These are phyloP conservation scores for Campoplex nolae DNA, from an alignment of 2,888 invertebrate genomes.

Conservation along the genomic window DNA sequence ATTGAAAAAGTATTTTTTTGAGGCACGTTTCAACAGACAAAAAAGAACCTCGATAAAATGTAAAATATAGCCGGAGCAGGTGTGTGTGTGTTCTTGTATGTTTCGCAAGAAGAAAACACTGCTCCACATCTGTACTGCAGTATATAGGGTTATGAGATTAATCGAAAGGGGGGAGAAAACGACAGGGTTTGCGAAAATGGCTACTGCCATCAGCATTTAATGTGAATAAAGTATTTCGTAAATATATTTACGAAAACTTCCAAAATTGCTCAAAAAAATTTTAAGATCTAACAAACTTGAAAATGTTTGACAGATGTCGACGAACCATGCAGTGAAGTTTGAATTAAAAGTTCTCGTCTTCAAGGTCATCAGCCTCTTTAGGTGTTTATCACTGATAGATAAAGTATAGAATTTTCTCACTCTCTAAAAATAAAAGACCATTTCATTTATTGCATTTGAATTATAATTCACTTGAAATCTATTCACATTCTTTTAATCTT, in stretches of 20 bases:
- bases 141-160: neutral
- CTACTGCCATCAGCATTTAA: too few species aligned
- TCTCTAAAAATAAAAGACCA: neutral
- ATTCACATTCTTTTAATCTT: neutral
- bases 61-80: slow-evolving; percentile 25
- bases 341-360: neutral
- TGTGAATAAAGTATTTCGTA: neutral
- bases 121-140: slow-evolving; percentile 32
- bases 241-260: neutral
- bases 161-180: neutral
- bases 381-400: neutral
- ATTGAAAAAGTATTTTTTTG: neutral
- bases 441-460: neutral
- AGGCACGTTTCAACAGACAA: neutral
- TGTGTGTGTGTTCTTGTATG: neutral
- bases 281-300: neutral
- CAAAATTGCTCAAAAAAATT: neutral
- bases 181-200: neutral
- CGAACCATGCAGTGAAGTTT: neutral
- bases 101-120: slow-evolving; percentile 23
- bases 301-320: too few species aligned
- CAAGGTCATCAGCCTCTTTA: neutral
- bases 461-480: neutral
- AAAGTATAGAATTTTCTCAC: neutral
- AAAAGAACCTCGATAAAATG: neutral